Base-by-base conservation (phyloP, 2,888 invertebrate genomes). In the Cantharis lateralis region DNA sequence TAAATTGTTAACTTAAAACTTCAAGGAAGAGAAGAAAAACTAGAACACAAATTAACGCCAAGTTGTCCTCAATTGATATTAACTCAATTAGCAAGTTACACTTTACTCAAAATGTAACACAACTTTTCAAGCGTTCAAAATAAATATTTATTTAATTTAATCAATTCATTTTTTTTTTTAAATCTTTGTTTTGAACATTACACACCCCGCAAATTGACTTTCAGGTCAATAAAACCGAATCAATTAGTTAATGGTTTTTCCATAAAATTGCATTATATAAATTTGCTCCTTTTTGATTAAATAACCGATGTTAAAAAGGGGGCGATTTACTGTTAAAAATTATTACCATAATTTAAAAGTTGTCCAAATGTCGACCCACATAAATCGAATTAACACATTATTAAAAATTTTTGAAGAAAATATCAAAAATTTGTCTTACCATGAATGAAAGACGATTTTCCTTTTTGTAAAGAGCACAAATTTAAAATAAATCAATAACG, bases 401-500 rank as follows among this genome's bases (percentile, higher is more conserved):
- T 7, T 48, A 7, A 48, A 7, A n/a, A 48, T 48, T n/a, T 48
- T n/a, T 5, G n/a, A 48, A n/a, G n/a, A 7, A 48, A 48, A n/a
- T n/a, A 48, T 48, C n/a, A 5, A n/a, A n/a, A 48, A 48, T n/a
- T 48, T n/a, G n/a, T 48, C 48, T 48, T 48, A 48, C 48, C 48
- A 48, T 48, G n/a, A 48, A 48, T 48, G n/a, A 48, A 48, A 48
- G 7, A 32, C 32, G 48, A 48, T 48, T 48, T 48, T 48, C 48
- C n/a, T 48, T 48, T 48, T 48, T 48, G 13, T 32, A 5, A 66
- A 20, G n/a, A 24, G 64, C 64, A 66, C 64, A 66, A 18, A 20
- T 66, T 66, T 66, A 18, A 66, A 66, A 66, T 66, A 20, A 66
- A 66, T 66, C 64, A 66, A 66, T 66, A 66, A 66, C 20, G 13